phyloP scores from a whole-genome alignment of 2,888 invertebrate species.

The Drosophila prostipennis region DNA sequence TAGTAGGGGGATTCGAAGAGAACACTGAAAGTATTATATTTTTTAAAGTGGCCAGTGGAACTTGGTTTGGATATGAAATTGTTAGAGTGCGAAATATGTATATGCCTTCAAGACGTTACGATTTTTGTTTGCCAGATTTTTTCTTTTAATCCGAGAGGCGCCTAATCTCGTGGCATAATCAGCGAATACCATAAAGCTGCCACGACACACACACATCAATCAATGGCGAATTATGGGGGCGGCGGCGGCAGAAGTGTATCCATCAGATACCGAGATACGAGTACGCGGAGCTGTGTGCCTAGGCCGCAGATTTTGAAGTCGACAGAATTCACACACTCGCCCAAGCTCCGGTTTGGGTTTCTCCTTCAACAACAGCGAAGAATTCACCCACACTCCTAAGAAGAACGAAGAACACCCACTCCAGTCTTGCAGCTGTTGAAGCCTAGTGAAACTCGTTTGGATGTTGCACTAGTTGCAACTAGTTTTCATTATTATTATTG shows the following conservation, averaged over 20 bases:
- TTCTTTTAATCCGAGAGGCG: conserved; percentile 20
- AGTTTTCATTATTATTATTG: conserved; percentile 63
- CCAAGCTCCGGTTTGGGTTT: conserved; percentile 23
- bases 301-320: conserved; percentile 18
- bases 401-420: conserved; percentile 36
- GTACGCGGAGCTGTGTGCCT: conserved; percentile 15
- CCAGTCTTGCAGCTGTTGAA: conserved; percentile 26
- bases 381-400: conserved; percentile 32
- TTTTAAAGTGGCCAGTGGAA: too few relatives aligned
- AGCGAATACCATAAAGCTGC: conserved; percentile 25
- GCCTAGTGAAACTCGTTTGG: conserved; percentile 34
- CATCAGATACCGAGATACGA: conserved; percentile 18
- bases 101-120: too few relatives aligned
- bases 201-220: conserved; percentile 23
- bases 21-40: too few relatives aligned
- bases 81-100: too few relatives aligned
- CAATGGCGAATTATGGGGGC: conserved; percentile 27
- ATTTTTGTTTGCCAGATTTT: conserved; percentile 5
- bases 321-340: conserved; percentile 30
- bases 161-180: conserved; percentile 26
- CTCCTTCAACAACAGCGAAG: conserved; percentile 8
- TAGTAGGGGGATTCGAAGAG: too few relatives aligned
- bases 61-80: too few relatives aligned
- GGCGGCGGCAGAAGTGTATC: conserved; percentile 22
- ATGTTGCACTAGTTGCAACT: conserved; percentile 76